phyloP scores from a whole-genome alignment of 2,113 vertebrate genomes.

The Equus przewalskii region DNA sequence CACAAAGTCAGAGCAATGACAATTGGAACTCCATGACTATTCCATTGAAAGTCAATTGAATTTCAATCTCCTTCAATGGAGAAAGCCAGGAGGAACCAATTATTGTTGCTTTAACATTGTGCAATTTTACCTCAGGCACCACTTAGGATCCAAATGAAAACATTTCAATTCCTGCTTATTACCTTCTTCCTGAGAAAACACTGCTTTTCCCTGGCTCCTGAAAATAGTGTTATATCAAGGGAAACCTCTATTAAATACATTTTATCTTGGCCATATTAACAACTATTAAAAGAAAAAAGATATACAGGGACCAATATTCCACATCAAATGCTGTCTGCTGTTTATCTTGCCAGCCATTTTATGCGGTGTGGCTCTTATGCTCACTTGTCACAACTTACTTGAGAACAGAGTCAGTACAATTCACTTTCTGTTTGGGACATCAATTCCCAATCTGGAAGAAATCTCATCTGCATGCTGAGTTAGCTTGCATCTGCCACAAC shows the following conservation, averaged over 20 bases:
- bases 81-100: slow-evolving; percentile 88
- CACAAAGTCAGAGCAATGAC: slow-evolving; percentile 87
- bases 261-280: slow-evolving; percentile 53
- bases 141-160: slow-evolving; percentile 85
- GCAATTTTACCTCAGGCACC: slow-evolving; percentile 84
- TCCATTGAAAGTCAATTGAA: slow-evolving; percentile 86
- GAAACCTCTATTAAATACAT: slow-evolving; percentile 68
- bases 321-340: slow-evolving; percentile 55
- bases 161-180: slow-evolving; percentile 82
- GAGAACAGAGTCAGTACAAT: slow-evolving; percentile 55
- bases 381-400: slow-evolving; percentile 61
- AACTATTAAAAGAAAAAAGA: slow-evolving; percentile 73
- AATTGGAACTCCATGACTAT: slow-evolving; percentile 84
- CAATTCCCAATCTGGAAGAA: slow-evolving; percentile 75
- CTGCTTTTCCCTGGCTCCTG: slow-evolving; percentile 34
- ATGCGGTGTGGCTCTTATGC: slow-evolving; percentile 13
- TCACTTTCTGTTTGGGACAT: slow-evolving; percentile 70
- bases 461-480: slow-evolving; percentile 68
- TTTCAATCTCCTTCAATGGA: slow-evolving; percentile 86
- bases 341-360: slow-evolving; percentile 70
- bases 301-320: slow-evolving; percentile 41
- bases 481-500: slow-evolving; percentile 73
- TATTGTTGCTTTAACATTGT: slow-evolving; percentile 82
- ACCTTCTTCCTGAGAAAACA: slow-evolving; percentile 70
- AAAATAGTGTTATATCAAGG: slow-evolving; percentile 32